Base-by-base conservation (phyloP, 2,888 invertebrate genomes). In the Nymphalis urticae region DNA sequence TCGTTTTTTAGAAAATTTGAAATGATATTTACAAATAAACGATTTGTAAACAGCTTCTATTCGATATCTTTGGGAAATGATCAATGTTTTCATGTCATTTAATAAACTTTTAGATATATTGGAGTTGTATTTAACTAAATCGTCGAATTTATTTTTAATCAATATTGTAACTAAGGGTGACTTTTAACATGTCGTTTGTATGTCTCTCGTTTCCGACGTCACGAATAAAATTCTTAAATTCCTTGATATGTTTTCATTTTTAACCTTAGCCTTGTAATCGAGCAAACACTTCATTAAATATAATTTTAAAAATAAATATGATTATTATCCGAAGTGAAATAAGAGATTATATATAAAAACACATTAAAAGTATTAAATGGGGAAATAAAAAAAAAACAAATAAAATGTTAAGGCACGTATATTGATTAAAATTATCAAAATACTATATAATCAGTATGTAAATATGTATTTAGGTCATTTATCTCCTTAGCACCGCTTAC, bases 401-500 rank as follows among this genome's bases (percentile, higher is more conserved):
- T n/a, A 64, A 77, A 84, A 83, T 86, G 88, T 89, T 88, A 86
- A 83, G 75, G 80, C 85, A 84, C 82, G 82, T 89, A 84, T 89
- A 88, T 87, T 87, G 82, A 85, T 81, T 83, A 77, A 74, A 76
- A 77, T 76, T 78, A 82, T 84, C 82, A 84, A 85, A 83, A 79
- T 76, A 80, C 79, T 81, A 77, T 79, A 79, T 80, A 80, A 81
- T 80, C 77, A 79, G 77, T 81, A 76, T 80, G 82, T 85, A 84
- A 86, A 85, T 82, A 84, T 75, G 53, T 69, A 77, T 76, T 80
- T 74, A 78, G 76, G 75, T 74, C 72, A 79, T 80, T 81, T 60
- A 54, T 66, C 68, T 76, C 80, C 80, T 82, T 87, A 89, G 89
- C 89, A 89, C 88, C 89, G 82, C 76, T 70, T 58, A 36, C 68